phyloP scores from a whole-genome alignment of 1,140 invertebrate genomes.

The Trichomalopsis sarcophagae region DNA sequence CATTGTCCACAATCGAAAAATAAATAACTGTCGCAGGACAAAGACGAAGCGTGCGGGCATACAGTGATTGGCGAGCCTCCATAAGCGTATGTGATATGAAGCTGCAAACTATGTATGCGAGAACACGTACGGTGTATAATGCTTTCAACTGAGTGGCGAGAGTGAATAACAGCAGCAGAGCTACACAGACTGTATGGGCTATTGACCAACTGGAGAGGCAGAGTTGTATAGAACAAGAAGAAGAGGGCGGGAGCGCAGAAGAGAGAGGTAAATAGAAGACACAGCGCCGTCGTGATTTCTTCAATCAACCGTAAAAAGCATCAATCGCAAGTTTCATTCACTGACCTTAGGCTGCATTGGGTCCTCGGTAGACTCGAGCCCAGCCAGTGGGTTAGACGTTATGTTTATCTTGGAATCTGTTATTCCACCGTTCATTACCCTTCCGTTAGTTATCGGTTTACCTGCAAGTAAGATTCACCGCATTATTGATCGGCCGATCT shows the following conservation, averaged over 20 bases:
- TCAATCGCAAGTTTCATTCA: constrained; percentile 59
- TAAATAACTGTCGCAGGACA: background rate
- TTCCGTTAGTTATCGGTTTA: constrained; percentile 77
- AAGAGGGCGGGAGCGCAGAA: constrained; percentile 29
- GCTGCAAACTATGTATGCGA: constrained; percentile 25
- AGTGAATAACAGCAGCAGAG: constrained; percentile 38
- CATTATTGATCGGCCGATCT: constrained; percentile 48
- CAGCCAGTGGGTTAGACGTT: constrained; percentile 82
- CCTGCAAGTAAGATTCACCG: constrained; percentile 57
- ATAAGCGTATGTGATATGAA: constrained; percentile 18
- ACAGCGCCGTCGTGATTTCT: constrained; percentile 42
- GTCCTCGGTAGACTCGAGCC: constrained; percentile 77
- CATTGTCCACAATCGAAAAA: background rate
- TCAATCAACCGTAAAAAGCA: constrained; percentile 51
- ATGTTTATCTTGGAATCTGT: constrained; percentile 80
- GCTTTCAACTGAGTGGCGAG: constrained; percentile 26
- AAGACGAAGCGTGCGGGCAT: background rate
- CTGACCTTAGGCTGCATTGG: constrained; percentile 75
- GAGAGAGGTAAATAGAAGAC: constrained; percentile 8
- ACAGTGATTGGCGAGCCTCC: constrained; percentile 7
- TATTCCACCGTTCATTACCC: constrained; percentile 73
- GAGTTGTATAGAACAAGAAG: constrained; percentile 40
- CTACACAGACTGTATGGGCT: constrained; percentile 39
- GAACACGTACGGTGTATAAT: constrained; percentile 21
- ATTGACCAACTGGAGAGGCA: constrained; percentile 31